These are phyloP conservation scores for Stichopus chloronotus DNA, from an alignment of 35 echinoderm and acorn worm species.

Conservation along the genomic window DNA sequence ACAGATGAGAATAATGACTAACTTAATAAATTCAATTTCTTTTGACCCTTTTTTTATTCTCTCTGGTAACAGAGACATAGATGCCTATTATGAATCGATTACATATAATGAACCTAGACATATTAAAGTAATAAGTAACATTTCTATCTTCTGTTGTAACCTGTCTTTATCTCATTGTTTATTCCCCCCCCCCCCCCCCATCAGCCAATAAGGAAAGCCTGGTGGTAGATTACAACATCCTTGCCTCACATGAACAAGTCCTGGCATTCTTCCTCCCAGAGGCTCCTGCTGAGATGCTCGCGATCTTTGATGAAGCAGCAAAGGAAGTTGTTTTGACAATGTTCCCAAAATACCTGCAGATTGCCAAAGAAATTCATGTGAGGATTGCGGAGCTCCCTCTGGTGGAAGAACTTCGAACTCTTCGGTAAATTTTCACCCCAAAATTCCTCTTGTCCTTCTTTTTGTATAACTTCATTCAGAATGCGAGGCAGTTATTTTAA, in stretches of 20 bases:
- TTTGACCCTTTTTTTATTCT: too few relatives aligned
- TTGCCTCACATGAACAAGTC: slow-evolving; percentile 91
- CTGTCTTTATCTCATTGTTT: neutral
- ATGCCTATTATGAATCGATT: too few relatives aligned
- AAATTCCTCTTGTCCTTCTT: neutral
- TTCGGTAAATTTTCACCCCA: slow-evolving; percentile 61
- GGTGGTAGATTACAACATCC: slow-evolving; percentile 94
- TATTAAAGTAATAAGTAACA: too few relatives aligned
- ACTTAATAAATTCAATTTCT: too few relatives aligned
- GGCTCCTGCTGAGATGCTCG: slow-evolving; percentile 91
- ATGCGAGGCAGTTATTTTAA: too few relatives aligned
- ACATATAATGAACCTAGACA: too few relatives aligned
- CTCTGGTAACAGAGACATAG: too few relatives aligned
- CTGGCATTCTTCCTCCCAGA: slow-evolving; percentile 96
- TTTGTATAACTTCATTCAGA: too few relatives aligned
- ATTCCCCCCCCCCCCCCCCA: neutral
- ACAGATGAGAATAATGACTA: too few relatives aligned
- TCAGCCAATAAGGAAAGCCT: slow-evolving; percentile 96
- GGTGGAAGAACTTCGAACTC: slow-evolving; percentile 92
- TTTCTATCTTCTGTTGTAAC: neutral
- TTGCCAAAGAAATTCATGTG: slow-evolving; percentile 98
- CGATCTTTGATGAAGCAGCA: slow-evolving; percentile 98
- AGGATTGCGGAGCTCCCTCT: slow-evolving; percentile 94
- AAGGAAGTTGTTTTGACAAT: slow-evolving; percentile 94
- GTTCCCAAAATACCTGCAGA: slow-evolving; percentile 95